Evolutionary conservation across 2,888 invertebrate genomes (phyloP), one percentile per base, ranked within the genome.

Genomic region (Eristalinus sepulchralis): DNA sequence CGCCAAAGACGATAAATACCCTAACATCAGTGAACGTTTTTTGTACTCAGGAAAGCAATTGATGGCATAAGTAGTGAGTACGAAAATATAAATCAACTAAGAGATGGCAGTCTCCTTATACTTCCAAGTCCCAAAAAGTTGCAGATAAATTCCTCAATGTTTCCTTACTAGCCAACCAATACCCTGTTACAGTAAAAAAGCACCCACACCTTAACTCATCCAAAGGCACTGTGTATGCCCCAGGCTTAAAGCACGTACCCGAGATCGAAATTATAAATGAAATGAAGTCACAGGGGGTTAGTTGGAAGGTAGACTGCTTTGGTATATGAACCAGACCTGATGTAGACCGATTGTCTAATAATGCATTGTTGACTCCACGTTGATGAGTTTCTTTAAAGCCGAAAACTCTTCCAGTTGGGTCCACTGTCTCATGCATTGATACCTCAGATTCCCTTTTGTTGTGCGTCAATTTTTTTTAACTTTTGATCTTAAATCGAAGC

Each of bases 151-250:
- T 17, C 20, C 17, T n/a, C n/a, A n/a, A n/a, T n/a, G n/a, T n/a
- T n/a, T n/a, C n/a, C n/a, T n/a, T n/a, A n/a, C n/a, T n/a, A 1
- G 55, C 20, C 20, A 22, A 22, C 20, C 20, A 55, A 55, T 67
- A 17, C 31, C 53, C 47, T 27, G 53, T 67, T 10, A 31, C 5
- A 68, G 68, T 68, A 8, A 68, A 68, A 55, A 17, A 59, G 33
- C 70, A 70, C 59, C 31, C 57, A 10, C 39, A 34, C 24, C 59
- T 60, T 24, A 60, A 70, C 59, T 20, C 34, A 60, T 66, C 66
- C n/a, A 75, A 75, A 60, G 66, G 66, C 22, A 66, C 31, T 31
- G 66, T 27, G 6, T 75, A 59, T 59, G 75, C 75, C 9, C 75
- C 75, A 17, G 59, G 59, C 27, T 39, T 75, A 24, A 57, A 57